Base-by-base conservation (phyloP, 2,797 vertebrate species). In the Peromyscus nudipes region DNA sequence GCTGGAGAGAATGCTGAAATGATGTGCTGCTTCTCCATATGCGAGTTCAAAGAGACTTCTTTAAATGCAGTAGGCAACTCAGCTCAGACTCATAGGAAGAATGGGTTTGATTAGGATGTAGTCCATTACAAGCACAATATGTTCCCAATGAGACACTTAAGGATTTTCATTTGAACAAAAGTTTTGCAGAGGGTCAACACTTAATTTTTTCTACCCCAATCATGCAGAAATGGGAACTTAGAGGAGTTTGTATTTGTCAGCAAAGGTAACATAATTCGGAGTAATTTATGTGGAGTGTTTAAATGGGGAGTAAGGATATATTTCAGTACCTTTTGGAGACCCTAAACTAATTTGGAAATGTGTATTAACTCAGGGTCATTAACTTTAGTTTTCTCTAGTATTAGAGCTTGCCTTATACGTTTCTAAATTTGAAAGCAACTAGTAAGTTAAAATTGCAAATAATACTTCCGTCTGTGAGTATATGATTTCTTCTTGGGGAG, bases 1-100 rank as follows among this genome's bases (percentile, higher is more conserved):
- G 97, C 96, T 98, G 97, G 88, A 86, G 96, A 88, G 92, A 97
- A 96, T 14, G 64, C 96, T 89, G 96, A 95, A 92, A 87, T 84
- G 95, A 71, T 64, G 91, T 2, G 0, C 91, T 60, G 21, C 83
- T 76, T 96, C 88, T 81, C 96, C 97, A 93, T 92, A 97, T 96
- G 97, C 82, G 83, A 96, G 95, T 62, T 97, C 76, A 31, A 89
- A 92, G 64, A 96, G 71, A 87, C 71, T 85, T 84, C 92, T 92
- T 94, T 85, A 71, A 92, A 93, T 82, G 86, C 73, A 81, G 17
- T 9, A 21, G 40, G 64, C 93, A 73, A 5, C 87, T 97, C 73
- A 21, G 3, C 87, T 93, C 84, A 4, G 92, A 13, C n/a, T 75
- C 81, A 37, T 3, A 21, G 52, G 62, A 88, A 91, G 43, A 92